Conservation (phyloP, 2,797 vertebrate genomes). For the Tangara arthus region DNA sequence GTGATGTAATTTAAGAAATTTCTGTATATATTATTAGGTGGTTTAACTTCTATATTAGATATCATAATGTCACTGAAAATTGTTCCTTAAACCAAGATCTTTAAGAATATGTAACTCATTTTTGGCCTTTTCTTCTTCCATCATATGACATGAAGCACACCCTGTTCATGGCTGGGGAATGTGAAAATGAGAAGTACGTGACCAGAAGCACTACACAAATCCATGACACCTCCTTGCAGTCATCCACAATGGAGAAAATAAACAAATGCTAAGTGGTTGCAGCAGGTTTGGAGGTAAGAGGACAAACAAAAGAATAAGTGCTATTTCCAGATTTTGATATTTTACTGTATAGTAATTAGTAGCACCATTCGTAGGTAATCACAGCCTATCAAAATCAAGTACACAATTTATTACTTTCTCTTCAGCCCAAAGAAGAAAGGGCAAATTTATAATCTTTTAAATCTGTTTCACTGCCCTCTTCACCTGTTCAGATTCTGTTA, state of each 20-base stretch:
- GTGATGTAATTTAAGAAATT: background rate
- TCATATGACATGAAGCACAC: background rate
- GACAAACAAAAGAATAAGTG: background rate
- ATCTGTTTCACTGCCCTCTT: background rate
- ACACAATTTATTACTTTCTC: background rate
- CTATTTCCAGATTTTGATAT: background rate
- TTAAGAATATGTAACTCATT: rapidly evolving
- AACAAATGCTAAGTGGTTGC: background rate
- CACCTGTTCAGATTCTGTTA: background rate
- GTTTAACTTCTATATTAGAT: background rate
- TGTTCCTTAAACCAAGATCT: background rate
- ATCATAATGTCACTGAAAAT: background rate
- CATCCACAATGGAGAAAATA: background rate
- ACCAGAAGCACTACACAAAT: background rate
- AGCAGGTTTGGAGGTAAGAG: background rate
- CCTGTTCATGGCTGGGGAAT: background rate
- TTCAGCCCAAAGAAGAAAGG: background rate
- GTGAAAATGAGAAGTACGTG: background rate
- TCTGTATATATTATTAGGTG: background rate
- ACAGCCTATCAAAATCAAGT: background rate
- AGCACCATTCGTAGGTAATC: background rate
- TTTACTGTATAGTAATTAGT: background rate
- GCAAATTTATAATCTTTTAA: background rate
- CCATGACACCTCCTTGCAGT: background rate
- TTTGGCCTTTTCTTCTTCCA: background rate